phyloP scores from a whole-genome alignment of 1,140 invertebrate species.

The Drosophila pseudoobscura region DNA sequence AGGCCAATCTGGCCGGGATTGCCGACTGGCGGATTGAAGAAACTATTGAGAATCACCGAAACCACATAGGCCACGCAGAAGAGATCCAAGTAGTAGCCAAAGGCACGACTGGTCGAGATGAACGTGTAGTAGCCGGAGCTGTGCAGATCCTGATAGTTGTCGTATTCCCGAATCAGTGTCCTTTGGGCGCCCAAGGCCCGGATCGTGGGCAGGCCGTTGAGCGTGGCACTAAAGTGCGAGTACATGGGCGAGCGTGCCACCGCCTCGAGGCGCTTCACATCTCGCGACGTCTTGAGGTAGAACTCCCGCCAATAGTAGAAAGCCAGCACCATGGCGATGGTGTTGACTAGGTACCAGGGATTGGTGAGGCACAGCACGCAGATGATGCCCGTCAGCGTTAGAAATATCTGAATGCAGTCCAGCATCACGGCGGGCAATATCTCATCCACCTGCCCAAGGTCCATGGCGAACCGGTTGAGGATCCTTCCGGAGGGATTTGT shows the following conservation, averaged over 20 bases:
- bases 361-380: constrained; percentile 90
- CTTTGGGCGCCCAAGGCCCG: constrained; percentile 87
- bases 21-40: constrained; percentile 84
- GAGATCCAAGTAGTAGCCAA: constrained; percentile 90
- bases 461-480: constrained; percentile 90
- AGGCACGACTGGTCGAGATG: constrained; percentile 90
- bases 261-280: constrained; percentile 94
- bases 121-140: constrained; percentile 91
- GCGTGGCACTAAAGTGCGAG: constrained; percentile 89
- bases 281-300: constrained; percentile 92
- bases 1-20: constrained; percentile 89
- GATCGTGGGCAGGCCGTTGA: constrained; percentile 90
- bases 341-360: constrained; percentile 90
- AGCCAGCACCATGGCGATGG: constrained; percentile 87
- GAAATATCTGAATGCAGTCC: constrained; percentile 90
- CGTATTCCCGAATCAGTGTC: constrained; percentile 88
- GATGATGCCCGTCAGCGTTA: constrained; percentile 90
- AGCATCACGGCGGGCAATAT: constrained; percentile 85
- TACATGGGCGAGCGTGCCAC: constrained; percentile 90
- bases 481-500: constrained; percentile 90
- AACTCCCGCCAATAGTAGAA: constrained; percentile 90
- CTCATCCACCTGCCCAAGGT: constrained; percentile 86
- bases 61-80: constrained; percentile 89
- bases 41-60: constrained; percentile 87
- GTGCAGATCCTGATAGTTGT: constrained; percentile 87